Evolutionary conservation across 2,113 vertebrate species (phyloP).

Genomic region (Anas platyrhynchos): DNA sequence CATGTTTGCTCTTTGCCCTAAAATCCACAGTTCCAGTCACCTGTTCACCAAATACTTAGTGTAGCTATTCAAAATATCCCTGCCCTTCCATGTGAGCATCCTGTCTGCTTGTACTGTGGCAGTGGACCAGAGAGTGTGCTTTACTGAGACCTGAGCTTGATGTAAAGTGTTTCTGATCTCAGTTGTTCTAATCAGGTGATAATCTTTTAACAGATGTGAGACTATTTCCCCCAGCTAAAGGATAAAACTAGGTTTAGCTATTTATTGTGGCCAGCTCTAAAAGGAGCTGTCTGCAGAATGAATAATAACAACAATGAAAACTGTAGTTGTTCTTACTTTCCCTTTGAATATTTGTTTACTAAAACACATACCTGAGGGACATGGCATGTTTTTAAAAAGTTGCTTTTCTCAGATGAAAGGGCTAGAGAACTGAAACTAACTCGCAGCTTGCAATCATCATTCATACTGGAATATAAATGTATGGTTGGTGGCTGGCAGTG

Average conservation of each 20-base stretch:
- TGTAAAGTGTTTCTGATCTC: neutral
- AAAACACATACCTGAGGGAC: neutral
- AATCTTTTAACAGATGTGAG: slow-evolving; percentile 10
- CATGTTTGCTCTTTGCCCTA: neutral
- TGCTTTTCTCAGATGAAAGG: neutral
- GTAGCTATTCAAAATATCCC: neutral
- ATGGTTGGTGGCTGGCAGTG: neutral
- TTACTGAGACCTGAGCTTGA: neutral
- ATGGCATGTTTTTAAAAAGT: neutral
- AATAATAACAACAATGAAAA: neutral
- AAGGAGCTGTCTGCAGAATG: neutral
- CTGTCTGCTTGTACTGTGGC: neutral
- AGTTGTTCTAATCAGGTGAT: neutral
- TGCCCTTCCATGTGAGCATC: neutral
- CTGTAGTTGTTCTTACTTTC: neutral
- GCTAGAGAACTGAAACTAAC: neutral
- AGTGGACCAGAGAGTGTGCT: neutral
- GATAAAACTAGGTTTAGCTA: neutral
- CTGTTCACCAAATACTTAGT: neutral
- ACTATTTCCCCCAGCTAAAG: neutral
- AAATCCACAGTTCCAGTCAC: neutral
- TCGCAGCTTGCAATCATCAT: neutral
- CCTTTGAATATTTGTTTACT: neutral
- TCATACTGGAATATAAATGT: slow-evolving; percentile 12
- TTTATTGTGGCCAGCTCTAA: neutral